A percentile compares a stretch with the other conserved stretches of the same genome.
Conservation (phyloP, 2,888 invertebrate species). For the Torymus aiolomorphi region DNA sequence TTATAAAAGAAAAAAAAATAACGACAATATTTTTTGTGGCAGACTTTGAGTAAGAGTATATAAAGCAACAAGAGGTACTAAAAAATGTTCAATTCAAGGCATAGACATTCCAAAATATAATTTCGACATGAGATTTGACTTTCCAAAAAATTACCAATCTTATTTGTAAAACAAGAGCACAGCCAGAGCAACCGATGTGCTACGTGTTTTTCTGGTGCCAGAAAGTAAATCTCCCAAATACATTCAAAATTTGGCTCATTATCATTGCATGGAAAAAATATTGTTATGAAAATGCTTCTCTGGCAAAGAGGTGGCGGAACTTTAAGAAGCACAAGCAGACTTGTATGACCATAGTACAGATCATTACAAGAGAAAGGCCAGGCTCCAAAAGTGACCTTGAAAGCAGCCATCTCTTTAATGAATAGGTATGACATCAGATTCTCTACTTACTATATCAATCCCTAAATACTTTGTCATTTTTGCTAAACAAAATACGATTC, state of each 20-base stretch:
- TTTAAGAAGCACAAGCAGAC: constrained; percentile 84
- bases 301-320: constrained; percentile 82
- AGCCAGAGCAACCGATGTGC: constrained; percentile 87
- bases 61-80: constrained; percentile 90
- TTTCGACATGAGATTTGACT: constrained; percentile 91
- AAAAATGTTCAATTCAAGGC: constrained; percentile 92
- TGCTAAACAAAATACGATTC: constrained; percentile 36
- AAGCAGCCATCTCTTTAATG: constrained; percentile 91
- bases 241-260: no score
- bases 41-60: constrained; percentile 87
- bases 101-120: constrained; percentile 97
- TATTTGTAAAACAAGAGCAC: constrained; percentile 92
- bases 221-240: constrained; percentile 77
- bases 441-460: background rate
- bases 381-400: constrained; percentile 81
- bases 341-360: constrained; percentile 84
- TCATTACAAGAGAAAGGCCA: constrained; percentile 77
- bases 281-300: constrained; percentile 83
- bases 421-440: constrained; percentile 81
- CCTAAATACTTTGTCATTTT: background rate
- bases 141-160: constrained; percentile 84
- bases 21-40: no score
- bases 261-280: constrained; percentile 87
- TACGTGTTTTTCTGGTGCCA: constrained; percentile 85
- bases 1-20: constrained; percentile 85